A percentile compares a stretch with the other conserved stretches of the same genome.
phyloP scores from a whole-genome alignment of 2,113 vertebrate species.

The Gambusia affinis region DNA sequence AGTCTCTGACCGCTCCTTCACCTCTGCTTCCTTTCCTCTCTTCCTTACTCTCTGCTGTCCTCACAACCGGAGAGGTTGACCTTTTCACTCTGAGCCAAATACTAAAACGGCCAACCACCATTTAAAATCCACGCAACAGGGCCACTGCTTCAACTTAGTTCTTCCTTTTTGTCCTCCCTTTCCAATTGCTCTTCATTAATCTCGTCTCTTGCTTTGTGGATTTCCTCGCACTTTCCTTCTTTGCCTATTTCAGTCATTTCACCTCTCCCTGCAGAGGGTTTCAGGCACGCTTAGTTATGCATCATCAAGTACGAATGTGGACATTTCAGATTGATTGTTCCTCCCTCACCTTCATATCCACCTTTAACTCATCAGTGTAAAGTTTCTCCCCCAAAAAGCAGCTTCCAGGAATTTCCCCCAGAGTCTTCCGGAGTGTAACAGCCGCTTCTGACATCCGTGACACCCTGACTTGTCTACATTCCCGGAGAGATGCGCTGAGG shows the following conservation, averaged over 20 bases:
- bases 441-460: slow-evolving; percentile 58
- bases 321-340: slow-evolving; percentile 73
- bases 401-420: slow-evolving; percentile 9
- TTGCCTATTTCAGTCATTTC: slow-evolving; percentile 38
- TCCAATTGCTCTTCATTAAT: slow-evolving; percentile 61
- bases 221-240: background rate
- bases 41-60: slow-evolving; percentile 43
- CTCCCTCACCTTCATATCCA: slow-evolving; percentile 65
- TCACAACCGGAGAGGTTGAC: slow-evolving; percentile 51
- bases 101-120: slow-evolving; percentile 43
- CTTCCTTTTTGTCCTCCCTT: slow-evolving; percentile 42
- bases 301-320: slow-evolving; percentile 77
- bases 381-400: slow-evolving; percentile 29
- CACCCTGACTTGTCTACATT: slow-evolving; percentile 37
- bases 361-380: slow-evolving; percentile 46
- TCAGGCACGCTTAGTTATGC: slow-evolving; percentile 71
- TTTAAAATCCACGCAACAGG: slow-evolving; percentile 48
- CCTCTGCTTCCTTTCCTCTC: slow-evolving; percentile 26
- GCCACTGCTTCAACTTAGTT: slow-evolving; percentile 41
- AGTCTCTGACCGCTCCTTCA: slow-evolving; percentile 47
- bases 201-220: slow-evolving; percentile 16
- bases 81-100: slow-evolving; percentile 31
- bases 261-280: slow-evolving; percentile 47
- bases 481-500: slow-evolving; percentile 27
- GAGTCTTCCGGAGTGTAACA: slow-evolving; percentile 46